A percentile compares a stretch with the other conserved stretches of the same genome.
Evolutionary conservation across 37 sponge, comb jelly and placozoan genomes (phyloP).

Genomic region (Dysidea cf. avara): DNA sequence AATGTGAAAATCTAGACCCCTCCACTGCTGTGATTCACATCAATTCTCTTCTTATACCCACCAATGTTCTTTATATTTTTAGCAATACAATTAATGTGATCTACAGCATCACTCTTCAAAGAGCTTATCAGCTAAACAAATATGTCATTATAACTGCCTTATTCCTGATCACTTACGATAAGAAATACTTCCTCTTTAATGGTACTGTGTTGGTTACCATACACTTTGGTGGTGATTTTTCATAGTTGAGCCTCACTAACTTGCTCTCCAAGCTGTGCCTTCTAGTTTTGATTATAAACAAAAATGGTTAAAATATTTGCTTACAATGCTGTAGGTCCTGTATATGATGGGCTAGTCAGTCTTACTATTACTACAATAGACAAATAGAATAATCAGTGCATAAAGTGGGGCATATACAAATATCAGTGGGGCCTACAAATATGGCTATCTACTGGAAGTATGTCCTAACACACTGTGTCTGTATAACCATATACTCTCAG

Average conservation of each 20-base stretch:
- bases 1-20: slow-evolving; percentile 53
- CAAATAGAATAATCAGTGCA: too few species aligned
- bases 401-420: too few species aligned
- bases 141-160: background rate
- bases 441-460: too few species aligned
- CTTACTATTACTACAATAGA: too few species aligned
- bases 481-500: too few species aligned
- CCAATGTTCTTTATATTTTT: slow-evolving; percentile 51
- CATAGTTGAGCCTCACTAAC: slow-evolving; percentile 82
- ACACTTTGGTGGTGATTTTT: slow-evolving; percentile 92
- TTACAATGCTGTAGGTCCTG: too few species aligned
- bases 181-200: slow-evolving; percentile 98
- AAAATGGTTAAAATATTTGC: too few species aligned
- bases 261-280: slow-evolving; percentile 76
- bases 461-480: too few species aligned
- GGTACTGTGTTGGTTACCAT: slow-evolving; percentile 90
- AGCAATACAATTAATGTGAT: slow-evolving; percentile 79
- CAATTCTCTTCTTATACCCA: slow-evolving; percentile 42
- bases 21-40: slow-evolving; percentile 81
- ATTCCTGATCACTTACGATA: slow-evolving; percentile 46
- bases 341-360: too few species aligned
- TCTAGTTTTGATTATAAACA: too few species aligned
- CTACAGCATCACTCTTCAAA: slow-evolving; percentile 77
- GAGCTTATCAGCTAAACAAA: slow-evolving; percentile 78
- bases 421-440: too few species aligned